Base-by-base conservation (phyloP, 2,888 invertebrate genomes). In the Anagyrus pseudococci region DNA sequence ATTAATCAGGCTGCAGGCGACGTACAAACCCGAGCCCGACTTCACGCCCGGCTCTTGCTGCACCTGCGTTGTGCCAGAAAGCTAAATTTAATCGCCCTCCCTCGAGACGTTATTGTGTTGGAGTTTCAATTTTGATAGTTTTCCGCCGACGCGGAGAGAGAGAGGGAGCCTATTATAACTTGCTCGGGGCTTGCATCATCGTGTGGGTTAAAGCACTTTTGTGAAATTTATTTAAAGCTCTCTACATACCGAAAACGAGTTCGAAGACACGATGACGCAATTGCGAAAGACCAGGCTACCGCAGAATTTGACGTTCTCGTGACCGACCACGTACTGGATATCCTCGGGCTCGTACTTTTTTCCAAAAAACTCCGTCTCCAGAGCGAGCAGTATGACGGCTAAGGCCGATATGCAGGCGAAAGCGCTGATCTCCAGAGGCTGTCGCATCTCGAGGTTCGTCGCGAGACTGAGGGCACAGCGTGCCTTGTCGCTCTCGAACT, bases 201-300 rank as follows among this genome's bases (percentile, higher is more conserved):
- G n/a, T n/a, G n/a, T n/a, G n/a, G n/a, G n/a, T n/a, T n/a, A n/a
- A n/a, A n/a, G n/a, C n/a, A n/a, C n/a, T n/a, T n/a, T n/a, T n/a
- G n/a, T n/a, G n/a, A n/a, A n/a, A n/a, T n/a, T n/a, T n/a, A n/a
- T n/a, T n/a, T n/a, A n/a, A n/a, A n/a, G n/a, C n/a, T n/a, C n/a
- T n/a, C n/a, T 57, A 69, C 69, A 68, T 69, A 80, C 80, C 58
- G 79, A 80, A 64, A 80, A 81, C 58, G 79, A 79, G 66, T 81
- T 81, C 7, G 79, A 79, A 25, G 80, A 79, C 68, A 77, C 76
- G 48, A 81, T 75, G 6, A 81, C 75, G 54, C 77, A 77, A 40
- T 74, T 75, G 22, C 80, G 75, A 53, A 80, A 74, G 75, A 81
- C 74, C 20, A 81, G 58, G 46, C 73, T 74, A 22, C 74, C 76